Percentiles rank a stretch among this genome's conserved stretches.
Evolutionary conservation across 1,140 invertebrate genomes (phyloP).

Genomic region (Pachypeltis micranthus): DNA sequence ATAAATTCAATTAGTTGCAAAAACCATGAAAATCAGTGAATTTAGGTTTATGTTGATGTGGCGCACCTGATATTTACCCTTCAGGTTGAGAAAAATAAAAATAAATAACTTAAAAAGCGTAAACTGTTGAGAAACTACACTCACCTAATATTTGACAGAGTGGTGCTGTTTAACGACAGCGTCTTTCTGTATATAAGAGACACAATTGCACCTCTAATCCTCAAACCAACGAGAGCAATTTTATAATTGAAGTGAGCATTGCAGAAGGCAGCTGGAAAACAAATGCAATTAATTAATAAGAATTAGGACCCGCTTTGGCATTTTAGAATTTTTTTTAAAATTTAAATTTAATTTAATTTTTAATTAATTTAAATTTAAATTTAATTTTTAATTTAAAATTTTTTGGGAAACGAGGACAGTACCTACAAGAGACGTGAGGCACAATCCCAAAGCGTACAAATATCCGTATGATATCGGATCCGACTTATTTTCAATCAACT

Average conservation of each 20-base stretch:
- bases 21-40: too few relatives aligned
- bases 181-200: constrained; percentile 79
- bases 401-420: too few relatives aligned
- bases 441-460: constrained; percentile 62
- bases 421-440: constrained; percentile 51
- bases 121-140: not conserved
- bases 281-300: constrained; percentile 24
- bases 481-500: constrained; percentile 62
- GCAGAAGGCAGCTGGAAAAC: constrained; percentile 52
- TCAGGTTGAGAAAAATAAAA: too few relatives aligned
- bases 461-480: constrained; percentile 59
- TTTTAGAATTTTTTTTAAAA: constrained; percentile 5
- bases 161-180: constrained; percentile 42
- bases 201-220: constrained; percentile 73
- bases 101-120: constrained; percentile 6
- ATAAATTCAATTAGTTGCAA: too few relatives aligned
- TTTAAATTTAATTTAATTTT: not conserved
- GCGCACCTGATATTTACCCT: too few relatives aligned
- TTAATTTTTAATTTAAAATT: too few relatives aligned
- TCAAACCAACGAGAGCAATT: constrained; percentile 71
- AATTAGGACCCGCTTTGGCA: too few relatives aligned
- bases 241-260: constrained; percentile 82
- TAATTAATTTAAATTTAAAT: not conserved
- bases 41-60: too few relatives aligned
- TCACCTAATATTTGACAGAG: constrained; percentile 34